A percentile compares a stretch with the other conserved stretches of the same genome.
These are phyloP conservation scores for Gastrophryne carolinensis DNA, from an alignment of 2,797 vertebrate species.

Conservation along the genomic window DNA sequence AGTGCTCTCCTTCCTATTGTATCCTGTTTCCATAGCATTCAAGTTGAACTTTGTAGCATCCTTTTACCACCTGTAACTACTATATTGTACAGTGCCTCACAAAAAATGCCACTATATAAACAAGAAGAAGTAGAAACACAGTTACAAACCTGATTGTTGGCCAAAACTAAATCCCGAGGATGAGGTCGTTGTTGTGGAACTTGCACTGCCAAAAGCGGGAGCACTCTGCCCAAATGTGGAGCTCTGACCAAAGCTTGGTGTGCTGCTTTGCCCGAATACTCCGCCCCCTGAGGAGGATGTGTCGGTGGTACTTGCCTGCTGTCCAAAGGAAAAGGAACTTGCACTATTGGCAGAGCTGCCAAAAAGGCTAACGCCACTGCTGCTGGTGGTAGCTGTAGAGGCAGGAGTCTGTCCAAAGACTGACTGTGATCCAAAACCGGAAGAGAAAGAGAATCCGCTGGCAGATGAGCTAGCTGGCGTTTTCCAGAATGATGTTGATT, in stretches of 20 bases:
- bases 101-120: no score
- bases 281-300: slow-evolving; percentile 61
- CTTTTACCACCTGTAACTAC: no score
- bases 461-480: slow-evolving; percentile 60
- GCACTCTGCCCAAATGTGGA: slow-evolving; percentile 79
- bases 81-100: no score
- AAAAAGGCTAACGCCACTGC: slow-evolving; percentile 71
- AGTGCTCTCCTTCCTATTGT: no score
- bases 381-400: slow-evolving; percentile 65
- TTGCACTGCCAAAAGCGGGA: slow-evolving; percentile 77
- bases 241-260: slow-evolving; percentile 81
- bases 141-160: slow-evolving; percentile 81
- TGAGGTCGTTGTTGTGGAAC: slow-evolving; percentile 75
- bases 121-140: slow-evolving; percentile 38
- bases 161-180: slow-evolving; percentile 88
- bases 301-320: slow-evolving; percentile 59
- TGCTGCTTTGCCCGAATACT: slow-evolving; percentile 78
- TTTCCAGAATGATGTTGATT: slow-evolving; percentile 70
- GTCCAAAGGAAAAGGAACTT: slow-evolving; percentile 83
- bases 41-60: no score
- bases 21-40: no score
- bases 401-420: slow-evolving; percentile 75
- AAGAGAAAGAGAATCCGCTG: slow-evolving; percentile 67
- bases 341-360: slow-evolving; percentile 68
- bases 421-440: slow-evolving; percentile 65